Percentiles rank a stretch among this genome's conserved stretches.
Conservation (phyloP, 2,797 vertebrate species). For the Esox lucius region DNA sequence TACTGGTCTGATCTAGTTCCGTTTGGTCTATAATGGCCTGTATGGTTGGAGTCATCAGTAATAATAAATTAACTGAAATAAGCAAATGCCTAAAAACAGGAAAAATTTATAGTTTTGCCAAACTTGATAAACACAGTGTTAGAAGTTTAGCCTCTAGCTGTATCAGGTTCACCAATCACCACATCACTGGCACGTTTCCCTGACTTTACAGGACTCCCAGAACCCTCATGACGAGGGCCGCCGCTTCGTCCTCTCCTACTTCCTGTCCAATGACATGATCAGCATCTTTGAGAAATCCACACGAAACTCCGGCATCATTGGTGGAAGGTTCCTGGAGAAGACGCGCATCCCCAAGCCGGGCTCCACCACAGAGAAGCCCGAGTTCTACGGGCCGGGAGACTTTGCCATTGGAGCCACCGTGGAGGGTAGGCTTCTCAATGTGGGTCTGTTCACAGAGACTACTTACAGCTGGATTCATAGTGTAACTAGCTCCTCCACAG, state of each 20-base stretch:
- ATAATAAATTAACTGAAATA: no score
- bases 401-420: conserved; percentile 84
- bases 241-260: conserved; percentile 85
- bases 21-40: no score
- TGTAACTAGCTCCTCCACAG: not conserved
- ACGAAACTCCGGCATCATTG: conserved; percentile 85
- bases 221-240: conserved; percentile 78
- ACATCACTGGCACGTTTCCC: not conserved
- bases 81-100: no score
- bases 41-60: no score
- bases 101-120: no score
- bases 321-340: conserved; percentile 84
- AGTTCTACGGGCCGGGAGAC: conserved; percentile 85
- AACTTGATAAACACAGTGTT: no score
- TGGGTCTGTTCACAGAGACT: not conserved
- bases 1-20: no score
- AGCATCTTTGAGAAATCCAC: conserved; percentile 84
- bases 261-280: conserved; percentile 82
- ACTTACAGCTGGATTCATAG: not conserved
- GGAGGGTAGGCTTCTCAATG: conserved; percentile 74
- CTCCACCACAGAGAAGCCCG: conserved; percentile 71
- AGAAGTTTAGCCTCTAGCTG: no score
- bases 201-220: conserved; percentile 79
- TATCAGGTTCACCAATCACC: not conserved
- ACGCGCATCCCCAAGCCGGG: conserved; percentile 81